A percentile compares a stretch with the other conserved stretches of the same genome.
These are phyloP conservation scores for Mesitornis unicolor DNA, from an alignment of 2,113 vertebrate genomes.

Conservation along the genomic window DNA sequence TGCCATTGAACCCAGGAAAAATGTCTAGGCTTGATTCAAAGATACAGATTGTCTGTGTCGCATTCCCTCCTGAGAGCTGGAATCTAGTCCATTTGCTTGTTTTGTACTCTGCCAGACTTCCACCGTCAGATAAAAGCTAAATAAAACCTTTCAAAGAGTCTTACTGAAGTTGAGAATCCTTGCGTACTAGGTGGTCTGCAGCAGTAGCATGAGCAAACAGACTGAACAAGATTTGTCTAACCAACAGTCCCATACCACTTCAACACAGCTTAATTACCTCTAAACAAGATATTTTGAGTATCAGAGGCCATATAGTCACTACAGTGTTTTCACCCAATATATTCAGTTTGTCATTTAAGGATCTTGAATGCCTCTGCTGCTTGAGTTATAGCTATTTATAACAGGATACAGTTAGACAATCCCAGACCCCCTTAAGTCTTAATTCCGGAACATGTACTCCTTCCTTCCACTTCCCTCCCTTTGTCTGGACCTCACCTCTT, in stretches of 20 bases:
- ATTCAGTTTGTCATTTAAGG: not conserved
- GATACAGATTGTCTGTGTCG: not conserved
- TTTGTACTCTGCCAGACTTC: not conserved
- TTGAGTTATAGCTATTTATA: not conserved
- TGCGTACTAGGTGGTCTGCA: not conserved
- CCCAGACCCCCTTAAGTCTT: not conserved
- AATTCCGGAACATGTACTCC: accelerated
- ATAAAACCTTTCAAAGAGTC: not conserved
- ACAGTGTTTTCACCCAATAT: not conserved
- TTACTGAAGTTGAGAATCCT: not conserved
- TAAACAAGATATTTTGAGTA: not conserved
- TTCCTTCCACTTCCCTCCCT: not conserved
- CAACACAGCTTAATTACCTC: not conserved
- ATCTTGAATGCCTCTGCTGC: not conserved
- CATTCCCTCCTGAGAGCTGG: not conserved
- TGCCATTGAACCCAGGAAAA: not conserved
- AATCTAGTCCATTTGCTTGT: not conserved
- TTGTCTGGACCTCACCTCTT: not conserved
- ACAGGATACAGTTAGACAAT: not conserved
- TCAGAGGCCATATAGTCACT: not conserved
- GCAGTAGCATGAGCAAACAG: not conserved
- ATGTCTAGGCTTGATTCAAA: not conserved
- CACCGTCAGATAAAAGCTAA: not conserved
- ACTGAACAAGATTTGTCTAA: not conserved
- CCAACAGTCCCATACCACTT: not conserved